Conservation (phyloP, 2,888 invertebrate species). For the Apamea epomidion region DNA sequence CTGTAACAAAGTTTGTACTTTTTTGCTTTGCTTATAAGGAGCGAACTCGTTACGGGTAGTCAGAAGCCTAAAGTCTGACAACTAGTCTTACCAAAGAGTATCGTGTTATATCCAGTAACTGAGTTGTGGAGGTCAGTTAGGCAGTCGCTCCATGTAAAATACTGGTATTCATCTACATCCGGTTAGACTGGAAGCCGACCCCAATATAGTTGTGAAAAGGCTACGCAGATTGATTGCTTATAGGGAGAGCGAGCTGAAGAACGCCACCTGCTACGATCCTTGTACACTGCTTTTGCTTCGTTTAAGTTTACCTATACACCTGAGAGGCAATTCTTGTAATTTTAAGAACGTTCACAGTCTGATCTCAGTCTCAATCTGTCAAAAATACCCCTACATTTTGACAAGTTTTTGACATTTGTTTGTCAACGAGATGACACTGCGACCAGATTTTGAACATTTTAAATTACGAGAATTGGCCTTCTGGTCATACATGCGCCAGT, state of each 20-base stretch:
- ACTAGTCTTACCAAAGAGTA: not conserved
- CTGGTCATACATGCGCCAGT: too few species aligned
- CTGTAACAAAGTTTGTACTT: slow-evolving; percentile 38
- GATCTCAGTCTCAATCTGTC: too few species aligned
- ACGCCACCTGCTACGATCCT: not conserved
- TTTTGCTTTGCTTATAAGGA: not conserved
- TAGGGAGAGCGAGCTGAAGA: not conserved
- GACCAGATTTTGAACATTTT: too few species aligned
- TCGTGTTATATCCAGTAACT: not conserved
- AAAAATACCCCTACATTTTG: too few species aligned
- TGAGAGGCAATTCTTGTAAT: too few species aligned
- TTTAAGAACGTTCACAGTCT: too few species aligned
- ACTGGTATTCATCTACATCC: not conserved
- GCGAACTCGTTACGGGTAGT: not conserved
- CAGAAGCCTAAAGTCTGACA: not conserved
- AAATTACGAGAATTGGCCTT: too few species aligned
- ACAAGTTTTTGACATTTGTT: too few species aligned
- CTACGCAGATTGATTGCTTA: not conserved
- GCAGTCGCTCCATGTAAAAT: not conserved
- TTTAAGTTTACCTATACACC: not conserved
- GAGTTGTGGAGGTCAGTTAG: not conserved
- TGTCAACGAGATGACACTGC: too few species aligned
- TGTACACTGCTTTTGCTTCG: not conserved
- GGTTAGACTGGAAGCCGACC: not conserved
- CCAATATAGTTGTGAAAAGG: not conserved